Conservation (phyloP, 2,888 invertebrate genomes). For the Polyploca ridens region DNA sequence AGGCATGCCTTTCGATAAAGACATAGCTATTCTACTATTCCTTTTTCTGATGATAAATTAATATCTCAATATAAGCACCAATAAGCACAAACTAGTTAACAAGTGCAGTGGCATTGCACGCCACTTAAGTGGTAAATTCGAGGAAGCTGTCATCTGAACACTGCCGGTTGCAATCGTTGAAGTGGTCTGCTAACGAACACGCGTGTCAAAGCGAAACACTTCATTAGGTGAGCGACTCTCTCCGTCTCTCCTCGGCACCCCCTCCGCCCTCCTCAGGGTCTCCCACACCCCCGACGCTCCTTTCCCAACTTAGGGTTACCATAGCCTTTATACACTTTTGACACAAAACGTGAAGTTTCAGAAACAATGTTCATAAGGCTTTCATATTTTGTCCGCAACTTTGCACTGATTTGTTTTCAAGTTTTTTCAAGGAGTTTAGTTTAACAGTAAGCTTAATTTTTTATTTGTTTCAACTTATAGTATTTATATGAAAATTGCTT, state of each 20-base stretch:
- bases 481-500: background rate
- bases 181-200: slow-evolving; percentile 84
- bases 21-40: background rate
- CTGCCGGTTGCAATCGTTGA: slow-evolving; percentile 69
- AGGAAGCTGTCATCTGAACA: slow-evolving; percentile 80
- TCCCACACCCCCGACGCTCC: slow-evolving; percentile 43
- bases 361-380: slow-evolving; percentile 2
- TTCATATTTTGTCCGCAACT: background rate
- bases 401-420: background rate
- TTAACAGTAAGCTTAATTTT: background rate
- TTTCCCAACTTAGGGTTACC: slow-evolving; percentile 28
- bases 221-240: slow-evolving; percentile 81
- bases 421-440: background rate
- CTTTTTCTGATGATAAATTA: background rate
- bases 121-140: slow-evolving; percentile 81
- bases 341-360: slow-evolving; percentile 14
- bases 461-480: background rate
- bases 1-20: background rate
- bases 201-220: slow-evolving; percentile 84
- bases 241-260: slow-evolving; percentile 45
- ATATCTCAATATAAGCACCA: slow-evolving; percentile 48
- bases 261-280: slow-evolving; percentile 28
- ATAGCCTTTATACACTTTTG: slow-evolving; percentile 23
- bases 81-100: slow-evolving; percentile 68
- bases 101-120: slow-evolving; percentile 71